Conservation (phyloP, 2,888 invertebrate species). For the Mesorhabditis sp. region DNA sequence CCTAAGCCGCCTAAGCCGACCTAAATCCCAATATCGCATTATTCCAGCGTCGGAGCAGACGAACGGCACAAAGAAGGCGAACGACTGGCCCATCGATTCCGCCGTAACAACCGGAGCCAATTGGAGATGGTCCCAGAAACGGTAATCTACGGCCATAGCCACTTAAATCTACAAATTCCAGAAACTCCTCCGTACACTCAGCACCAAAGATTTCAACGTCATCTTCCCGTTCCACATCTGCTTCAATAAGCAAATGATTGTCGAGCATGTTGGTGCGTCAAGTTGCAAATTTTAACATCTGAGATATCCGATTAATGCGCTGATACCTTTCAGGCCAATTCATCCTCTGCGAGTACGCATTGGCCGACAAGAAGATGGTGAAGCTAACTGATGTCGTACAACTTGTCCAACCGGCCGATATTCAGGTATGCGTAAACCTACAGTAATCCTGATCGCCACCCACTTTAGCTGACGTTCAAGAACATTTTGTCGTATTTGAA, state of each 20-base stretch:
- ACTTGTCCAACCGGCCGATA: slow-evolving; percentile 49
- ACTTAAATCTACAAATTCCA: background rate
- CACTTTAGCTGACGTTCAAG: slow-evolving; percentile 45
- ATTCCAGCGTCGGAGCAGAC: slow-evolving; percentile 1
- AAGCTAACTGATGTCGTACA: slow-evolving; percentile 50
- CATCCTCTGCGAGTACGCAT: slow-evolving; percentile 41
- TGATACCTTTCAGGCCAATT: slow-evolving; percentile 32
- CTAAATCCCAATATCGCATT: too few relatives aligned
- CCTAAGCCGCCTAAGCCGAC: too few relatives aligned
- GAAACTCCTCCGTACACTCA: background rate
- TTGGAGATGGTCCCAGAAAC: background rate
- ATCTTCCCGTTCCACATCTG: slow-evolving; percentile 54
- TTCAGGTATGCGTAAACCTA: slow-evolving; percentile 26
- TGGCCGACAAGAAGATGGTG: slow-evolving; percentile 43
- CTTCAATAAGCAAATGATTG: slow-evolving; percentile 50
- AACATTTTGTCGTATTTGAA: slow-evolving; percentile 47
- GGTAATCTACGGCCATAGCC: background rate
- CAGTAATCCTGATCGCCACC: background rate
- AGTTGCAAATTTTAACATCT: background rate
- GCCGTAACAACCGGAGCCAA: slow-evolving; percentile 18
- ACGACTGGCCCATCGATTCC: slow-evolving; percentile 32
- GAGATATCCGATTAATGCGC: background rate
- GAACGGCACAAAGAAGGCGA: slow-evolving; percentile 17
- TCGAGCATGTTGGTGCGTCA: slow-evolving; percentile 48
- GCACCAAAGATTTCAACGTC: slow-evolving; percentile 26